phyloP scores from a whole-genome alignment of 2,888 invertebrate genomes.

The Polydrusus tereticollis region DNA sequence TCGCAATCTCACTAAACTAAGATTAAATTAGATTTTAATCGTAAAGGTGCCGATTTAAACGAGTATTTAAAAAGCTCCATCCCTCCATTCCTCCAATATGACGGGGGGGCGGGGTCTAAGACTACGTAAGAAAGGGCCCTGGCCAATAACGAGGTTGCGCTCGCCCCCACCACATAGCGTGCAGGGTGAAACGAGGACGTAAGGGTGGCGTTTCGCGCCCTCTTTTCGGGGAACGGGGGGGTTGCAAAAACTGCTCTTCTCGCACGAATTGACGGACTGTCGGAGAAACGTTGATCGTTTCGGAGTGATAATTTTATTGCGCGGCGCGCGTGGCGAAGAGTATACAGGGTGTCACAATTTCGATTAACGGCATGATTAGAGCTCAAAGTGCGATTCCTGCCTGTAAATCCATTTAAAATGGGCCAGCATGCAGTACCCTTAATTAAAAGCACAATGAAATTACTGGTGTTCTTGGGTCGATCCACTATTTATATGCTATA shows the following conservation, averaged over 20 bases:
- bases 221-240: constrained; percentile 5
- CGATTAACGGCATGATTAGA: too few species aligned
- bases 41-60: constrained; percentile 59
- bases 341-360: constrained; percentile 10
- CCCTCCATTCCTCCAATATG: constrained; percentile 21
- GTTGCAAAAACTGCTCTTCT: constrained; percentile 28
- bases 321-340: constrained; percentile 3
- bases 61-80: constrained; percentile 54
- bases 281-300: constrained; percentile 35
- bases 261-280: constrained; percentile 36
- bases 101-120: constrained; percentile 43
- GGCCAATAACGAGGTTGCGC: constrained; percentile 31
- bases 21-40: constrained; percentile 62
- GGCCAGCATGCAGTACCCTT: too few species aligned
- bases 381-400: too few species aligned
- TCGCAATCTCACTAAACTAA: constrained; percentile 49
- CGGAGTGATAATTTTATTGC: constrained; percentile 43
- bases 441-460: too few species aligned
- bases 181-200: not conserved
- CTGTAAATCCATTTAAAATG: too few species aligned
- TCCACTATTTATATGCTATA: too few species aligned
- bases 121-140: constrained; percentile 40
- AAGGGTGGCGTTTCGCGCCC: constrained; percentile 30
- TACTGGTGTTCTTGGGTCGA: too few species aligned
- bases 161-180: constrained; percentile 26